These are phyloP conservation scores for Tarsius wallacei DNA, from an alignment of 2,797 vertebrate genomes.

Conservation along the genomic window DNA sequence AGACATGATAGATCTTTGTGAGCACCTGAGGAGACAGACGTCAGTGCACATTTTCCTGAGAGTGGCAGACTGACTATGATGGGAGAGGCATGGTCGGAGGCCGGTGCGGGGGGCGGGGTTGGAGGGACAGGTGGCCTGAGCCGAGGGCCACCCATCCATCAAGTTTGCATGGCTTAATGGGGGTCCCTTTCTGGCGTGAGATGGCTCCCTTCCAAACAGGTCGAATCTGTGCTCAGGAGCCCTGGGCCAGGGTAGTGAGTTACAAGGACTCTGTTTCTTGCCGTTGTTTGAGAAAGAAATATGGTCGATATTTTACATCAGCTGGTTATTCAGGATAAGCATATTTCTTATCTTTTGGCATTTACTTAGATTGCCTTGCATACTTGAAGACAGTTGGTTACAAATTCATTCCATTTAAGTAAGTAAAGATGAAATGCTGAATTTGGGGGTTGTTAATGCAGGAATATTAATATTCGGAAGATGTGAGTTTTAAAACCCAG, in stretches of 20 bases:
- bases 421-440: slow-evolving; percentile 83
- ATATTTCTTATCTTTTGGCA: slow-evolving; percentile 80
- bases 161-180: background rate
- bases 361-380: slow-evolving; percentile 83
- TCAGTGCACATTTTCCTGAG: background rate
- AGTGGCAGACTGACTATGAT: background rate
- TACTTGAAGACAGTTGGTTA: slow-evolving; percentile 83
- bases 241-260: background rate
- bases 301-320: slow-evolving; percentile 44
- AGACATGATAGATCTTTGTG: background rate
- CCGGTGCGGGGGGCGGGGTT: background rate
- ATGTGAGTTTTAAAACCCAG: slow-evolving; percentile 78
- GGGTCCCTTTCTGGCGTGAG: too few relatives aligned
- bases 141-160: background rate
- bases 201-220: background rate
- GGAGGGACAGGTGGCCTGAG: background rate
- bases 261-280: background rate
- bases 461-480: slow-evolving; percentile 78
- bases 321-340: slow-evolving; percentile 66
- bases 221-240: background rate
- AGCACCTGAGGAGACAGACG: background rate
- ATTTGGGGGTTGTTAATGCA: slow-evolving; percentile 74
- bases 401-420: slow-evolving; percentile 84
- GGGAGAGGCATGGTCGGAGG: background rate
- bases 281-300: slow-evolving; percentile 16